Conservation (phyloP, 2,888 invertebrate genomes). For the Xestoiulus laeticollis region DNA sequence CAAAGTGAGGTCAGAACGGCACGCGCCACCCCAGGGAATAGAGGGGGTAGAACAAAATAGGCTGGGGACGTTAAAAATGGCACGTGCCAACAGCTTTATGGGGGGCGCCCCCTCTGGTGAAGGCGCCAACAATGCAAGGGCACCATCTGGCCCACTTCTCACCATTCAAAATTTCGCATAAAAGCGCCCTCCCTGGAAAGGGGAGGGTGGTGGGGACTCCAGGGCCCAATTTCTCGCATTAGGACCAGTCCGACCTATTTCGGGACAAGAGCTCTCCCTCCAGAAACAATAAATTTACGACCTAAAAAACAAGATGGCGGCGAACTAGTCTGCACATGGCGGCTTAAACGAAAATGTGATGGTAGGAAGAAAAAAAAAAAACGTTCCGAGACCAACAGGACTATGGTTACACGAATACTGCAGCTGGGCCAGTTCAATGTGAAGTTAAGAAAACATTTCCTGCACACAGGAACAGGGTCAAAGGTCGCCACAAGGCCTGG, state of each 20-base stretch:
- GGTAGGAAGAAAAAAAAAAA: too few species aligned
- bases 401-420: background rate
- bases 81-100: constrained; percentile 20
- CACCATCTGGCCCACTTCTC: background rate
- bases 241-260: background rate
- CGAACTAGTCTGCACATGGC: background rate
- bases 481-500: background rate
- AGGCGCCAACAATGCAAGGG: background rate
- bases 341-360: background rate
- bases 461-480: background rate
- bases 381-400: background rate
- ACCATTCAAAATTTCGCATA: background rate
- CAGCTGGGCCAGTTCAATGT: background rate
- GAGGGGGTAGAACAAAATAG: background rate
- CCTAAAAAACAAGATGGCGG: background rate
- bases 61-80: background rate
- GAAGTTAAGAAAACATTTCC: background rate
- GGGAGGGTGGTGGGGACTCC: too few species aligned
- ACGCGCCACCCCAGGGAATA: background rate
- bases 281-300: too few species aligned
- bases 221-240: background rate
- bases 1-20: background rate
- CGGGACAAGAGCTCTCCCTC: background rate
- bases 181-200: background rate
- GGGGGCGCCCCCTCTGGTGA: background rate